Evolutionary conservation across 1,140 invertebrate species (phyloP).

Genomic region (Globodera rostochiensis): DNA sequence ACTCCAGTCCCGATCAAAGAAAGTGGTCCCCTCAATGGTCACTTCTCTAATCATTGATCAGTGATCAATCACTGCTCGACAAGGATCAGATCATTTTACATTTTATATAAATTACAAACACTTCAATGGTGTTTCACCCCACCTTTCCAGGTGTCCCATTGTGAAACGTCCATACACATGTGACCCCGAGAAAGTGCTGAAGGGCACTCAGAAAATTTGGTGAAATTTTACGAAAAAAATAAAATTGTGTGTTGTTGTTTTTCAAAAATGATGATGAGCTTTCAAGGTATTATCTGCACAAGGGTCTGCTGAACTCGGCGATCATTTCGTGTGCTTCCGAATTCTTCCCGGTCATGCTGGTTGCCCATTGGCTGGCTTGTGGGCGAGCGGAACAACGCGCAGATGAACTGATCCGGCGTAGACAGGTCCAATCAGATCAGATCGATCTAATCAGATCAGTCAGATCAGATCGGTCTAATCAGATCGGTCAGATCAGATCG

Average conservation of each 20-base stretch:
- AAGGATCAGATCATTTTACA: no score
- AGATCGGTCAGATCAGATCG: not conserved
- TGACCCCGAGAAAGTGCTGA: slow-evolving; percentile 52
- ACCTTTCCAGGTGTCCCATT: slow-evolving; percentile 50
- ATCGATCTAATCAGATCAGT: not conserved
- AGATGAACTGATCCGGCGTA: slow-evolving; percentile 56
- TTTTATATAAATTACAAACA: not conserved
- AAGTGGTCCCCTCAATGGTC: no score
- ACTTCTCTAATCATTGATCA: not conserved
- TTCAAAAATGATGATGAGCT: no score
- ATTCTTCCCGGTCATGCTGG: slow-evolving; percentile 64
- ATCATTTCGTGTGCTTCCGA: slow-evolving; percentile 65
- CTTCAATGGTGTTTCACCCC: no score
- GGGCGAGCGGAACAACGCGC: slow-evolving; percentile 63
- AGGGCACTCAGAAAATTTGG: slow-evolving; percentile 64
- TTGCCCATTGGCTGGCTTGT: slow-evolving; percentile 64
- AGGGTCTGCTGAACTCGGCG: slow-evolving; percentile 58
- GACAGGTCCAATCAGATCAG: slow-evolving; percentile 37
- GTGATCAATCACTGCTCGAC: not conserved
- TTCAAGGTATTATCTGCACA: slow-evolving; percentile 62
- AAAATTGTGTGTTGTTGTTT: no score
- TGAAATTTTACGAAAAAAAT: not conserved
- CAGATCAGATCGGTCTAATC: no score
- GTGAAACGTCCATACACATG: slow-evolving; percentile 58
- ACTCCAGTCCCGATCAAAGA: no score